Conservation (phyloP, 2,113 vertebrate genomes). For the Peromyscus californicus region DNA sequence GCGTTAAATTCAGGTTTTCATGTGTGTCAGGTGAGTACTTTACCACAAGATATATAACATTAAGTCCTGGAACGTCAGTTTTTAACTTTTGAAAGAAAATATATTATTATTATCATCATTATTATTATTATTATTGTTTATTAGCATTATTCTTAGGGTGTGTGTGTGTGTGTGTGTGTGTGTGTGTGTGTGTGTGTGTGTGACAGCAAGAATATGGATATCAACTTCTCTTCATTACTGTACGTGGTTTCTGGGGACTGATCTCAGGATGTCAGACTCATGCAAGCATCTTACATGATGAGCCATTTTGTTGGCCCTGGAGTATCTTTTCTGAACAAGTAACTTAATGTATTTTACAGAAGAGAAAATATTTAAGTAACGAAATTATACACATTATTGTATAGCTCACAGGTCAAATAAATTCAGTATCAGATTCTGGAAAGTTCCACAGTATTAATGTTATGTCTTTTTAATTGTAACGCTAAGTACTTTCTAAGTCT, state of each 20-base stretch:
- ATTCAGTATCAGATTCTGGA: neutral
- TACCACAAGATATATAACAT: neutral
- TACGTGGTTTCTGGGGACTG: neutral
- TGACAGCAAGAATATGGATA: neutral
- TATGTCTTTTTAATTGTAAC: neutral
- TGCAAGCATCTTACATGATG: neutral
- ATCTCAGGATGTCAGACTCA: neutral
- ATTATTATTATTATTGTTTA: neutral
- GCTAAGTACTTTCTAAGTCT: neutral
- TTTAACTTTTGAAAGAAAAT: neutral
- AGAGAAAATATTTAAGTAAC: neutral
- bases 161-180: neutral
- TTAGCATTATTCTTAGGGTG: neutral
- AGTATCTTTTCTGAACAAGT: neutral
- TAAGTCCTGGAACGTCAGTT: neutral
- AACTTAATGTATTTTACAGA: neutral
- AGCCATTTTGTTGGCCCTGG: neutral
- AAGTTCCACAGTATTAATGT: neutral
- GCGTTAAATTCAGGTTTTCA: neutral
- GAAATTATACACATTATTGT: neutral
- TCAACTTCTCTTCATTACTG: too few relatives aligned
- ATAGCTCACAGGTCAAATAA: neutral
- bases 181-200: neutral
- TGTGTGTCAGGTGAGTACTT: neutral
- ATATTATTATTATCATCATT: neutral